Evolutionary conservation across 2,888 invertebrate genomes (phyloP).

Genomic region (Dascillus cervinus): DNA sequence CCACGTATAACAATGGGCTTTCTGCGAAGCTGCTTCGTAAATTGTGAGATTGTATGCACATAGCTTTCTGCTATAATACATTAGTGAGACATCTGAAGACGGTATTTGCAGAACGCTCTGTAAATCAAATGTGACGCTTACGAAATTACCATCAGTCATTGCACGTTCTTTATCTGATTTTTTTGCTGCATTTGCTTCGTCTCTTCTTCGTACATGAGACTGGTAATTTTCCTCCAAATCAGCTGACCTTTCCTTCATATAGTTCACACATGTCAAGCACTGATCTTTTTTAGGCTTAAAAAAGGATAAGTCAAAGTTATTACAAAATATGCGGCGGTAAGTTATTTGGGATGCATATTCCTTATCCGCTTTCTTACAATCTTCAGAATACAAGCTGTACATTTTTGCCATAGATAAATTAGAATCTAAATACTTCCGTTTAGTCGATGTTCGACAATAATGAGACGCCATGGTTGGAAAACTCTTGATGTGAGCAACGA

Average conservation of each 20-base stretch:
- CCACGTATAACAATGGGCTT: conserved; percentile 24
- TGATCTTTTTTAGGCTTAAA: conserved; percentile 20
- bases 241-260: conserved; percentile 9
- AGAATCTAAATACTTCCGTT: conserved; percentile 15
- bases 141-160: conserved; percentile 16
- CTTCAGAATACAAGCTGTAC: conserved; percentile 15
- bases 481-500: conserved; percentile 1
- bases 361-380: conserved; percentile 9
- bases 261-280: conserved; percentile 16
- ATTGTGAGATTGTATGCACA: conserved; percentile 25
- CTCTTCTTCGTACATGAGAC: conserved; percentile 17
- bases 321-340: conserved; percentile 17
- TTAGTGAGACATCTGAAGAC: conserved; percentile 21
- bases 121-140: conserved; percentile 25
- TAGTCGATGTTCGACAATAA: conserved; percentile 4
- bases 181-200: conserved; percentile 18
- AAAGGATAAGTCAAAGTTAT: conserved; percentile 5
- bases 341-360: conserved; percentile 12
- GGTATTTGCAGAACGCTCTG: conserved; percentile 29
- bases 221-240: conserved; percentile 13
- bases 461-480: not conserved
- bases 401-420: conserved; percentile 18
- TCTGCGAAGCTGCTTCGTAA: conserved; percentile 25
- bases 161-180: conserved; percentile 16
- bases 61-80: conserved; percentile 27